Evolutionary conservation across 2,797 vertebrate genomes (phyloP).

Genomic region (Rhinophrynus dorsalis): DNA sequence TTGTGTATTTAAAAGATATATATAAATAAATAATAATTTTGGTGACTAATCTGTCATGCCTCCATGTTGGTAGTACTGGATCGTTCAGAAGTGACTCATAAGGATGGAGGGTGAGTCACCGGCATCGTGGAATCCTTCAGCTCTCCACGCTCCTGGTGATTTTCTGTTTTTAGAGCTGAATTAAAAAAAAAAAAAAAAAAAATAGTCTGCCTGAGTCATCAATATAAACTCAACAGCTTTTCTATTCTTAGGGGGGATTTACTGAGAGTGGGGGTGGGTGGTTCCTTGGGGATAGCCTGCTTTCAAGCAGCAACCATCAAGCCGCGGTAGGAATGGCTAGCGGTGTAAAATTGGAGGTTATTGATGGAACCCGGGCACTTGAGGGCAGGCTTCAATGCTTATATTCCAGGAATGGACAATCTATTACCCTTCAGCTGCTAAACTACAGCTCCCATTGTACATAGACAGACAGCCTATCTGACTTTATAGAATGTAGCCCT

Average conservation of each 20-base stretch:
- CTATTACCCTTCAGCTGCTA: too few relatives aligned
- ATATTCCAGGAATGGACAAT: too few relatives aligned
- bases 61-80: constrained; percentile 68
- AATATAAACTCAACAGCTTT: constrained; percentile 70
- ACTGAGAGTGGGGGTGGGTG: constrained; percentile 60
- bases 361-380: background rate
- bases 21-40: too few relatives aligned
- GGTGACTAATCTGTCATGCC: constrained; percentile 73
- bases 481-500: too few relatives aligned
- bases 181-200: constrained; percentile 75
- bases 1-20: constrained; percentile 73
- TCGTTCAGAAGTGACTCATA: constrained; percentile 65
- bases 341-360: background rate
- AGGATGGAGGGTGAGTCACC: constrained; percentile 70
- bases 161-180: constrained; percentile 71
- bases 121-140: constrained; percentile 68
- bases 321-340: background rate
- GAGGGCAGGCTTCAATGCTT: too few relatives aligned
- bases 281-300: constrained; percentile 68
- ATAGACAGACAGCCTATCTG: too few relatives aligned
- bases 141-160: constrained; percentile 69
- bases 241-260: constrained; percentile 72
- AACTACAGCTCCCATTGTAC: too few relatives aligned
- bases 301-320: constrained; percentile 54
- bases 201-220: constrained; percentile 71